These are phyloP conservation scores for Fragum whitleyi DNA, from an alignment of 2,888 invertebrate genomes.

Conservation along the genomic window DNA sequence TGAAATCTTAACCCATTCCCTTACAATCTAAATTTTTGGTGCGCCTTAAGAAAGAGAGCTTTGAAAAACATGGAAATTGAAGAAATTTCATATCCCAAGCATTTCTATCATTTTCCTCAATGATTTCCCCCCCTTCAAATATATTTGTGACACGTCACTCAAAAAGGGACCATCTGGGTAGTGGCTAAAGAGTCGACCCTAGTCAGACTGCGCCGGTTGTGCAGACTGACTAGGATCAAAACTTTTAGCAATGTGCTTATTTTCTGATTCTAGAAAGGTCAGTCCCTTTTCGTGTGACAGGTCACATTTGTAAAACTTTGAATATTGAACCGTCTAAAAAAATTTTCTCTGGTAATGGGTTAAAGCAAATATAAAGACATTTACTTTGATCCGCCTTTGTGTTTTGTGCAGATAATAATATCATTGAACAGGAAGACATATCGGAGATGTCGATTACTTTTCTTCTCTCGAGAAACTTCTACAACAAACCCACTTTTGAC, in stretches of 20 bases:
- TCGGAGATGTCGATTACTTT: slow-evolving; percentile 92
- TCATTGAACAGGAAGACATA: slow-evolving; percentile 98
- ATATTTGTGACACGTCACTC: too few relatives aligned
- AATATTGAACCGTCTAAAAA: not conserved
- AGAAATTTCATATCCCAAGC: not conserved
- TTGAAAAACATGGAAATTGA: not conserved
- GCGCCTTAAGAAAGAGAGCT: not conserved
- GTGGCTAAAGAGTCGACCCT: too few relatives aligned
- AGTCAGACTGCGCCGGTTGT: too few relatives aligned
- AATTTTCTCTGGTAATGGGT: too few relatives aligned
- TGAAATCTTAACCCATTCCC: not conserved
- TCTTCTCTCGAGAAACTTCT: slow-evolving; percentile 89
- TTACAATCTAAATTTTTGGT: not conserved
- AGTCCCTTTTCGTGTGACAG: too few relatives aligned
- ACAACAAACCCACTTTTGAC: slow-evolving; percentile 98
- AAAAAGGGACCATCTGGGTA: too few relatives aligned
- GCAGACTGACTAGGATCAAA: too few relatives aligned
- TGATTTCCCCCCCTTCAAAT: not conserved
- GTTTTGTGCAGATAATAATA: slow-evolving; percentile 95
- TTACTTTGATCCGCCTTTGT: slow-evolving; percentile 63
- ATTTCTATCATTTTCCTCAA: not conserved
- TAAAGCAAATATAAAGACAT: not conserved
- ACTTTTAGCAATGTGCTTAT: too few relatives aligned
- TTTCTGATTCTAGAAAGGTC: too few relatives aligned
- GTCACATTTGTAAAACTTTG: too few relatives aligned